Evolutionary conservation across 2,113 vertebrate genomes (phyloP), one percentile per base, ranked within the genome.

Genomic region (Shinisaurus crocodilurus): DNA sequence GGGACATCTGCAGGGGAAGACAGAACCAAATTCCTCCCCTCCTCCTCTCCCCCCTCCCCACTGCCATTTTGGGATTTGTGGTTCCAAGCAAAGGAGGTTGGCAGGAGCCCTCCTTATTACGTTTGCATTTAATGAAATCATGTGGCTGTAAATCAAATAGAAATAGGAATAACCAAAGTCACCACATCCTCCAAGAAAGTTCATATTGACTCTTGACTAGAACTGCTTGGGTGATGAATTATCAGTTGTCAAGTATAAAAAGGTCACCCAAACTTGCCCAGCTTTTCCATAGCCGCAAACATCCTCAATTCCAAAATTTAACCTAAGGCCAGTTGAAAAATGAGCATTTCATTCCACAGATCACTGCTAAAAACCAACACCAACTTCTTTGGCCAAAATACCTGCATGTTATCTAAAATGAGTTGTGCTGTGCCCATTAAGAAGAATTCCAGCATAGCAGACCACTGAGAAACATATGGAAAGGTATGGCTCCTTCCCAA

Each of bases 131-230:
- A 95, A 97, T 97, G 95, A 97, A 96, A 96, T 97, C 96, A 96
- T 95, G 94, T 91, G 94, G 94, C 95, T 96, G 93, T 96, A 97
- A 97, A 96, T 97, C 94, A 96, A 96, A 92, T 88, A 96, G 95
- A 95, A 97, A 93, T 88, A 92, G 94, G 95, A 96, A 92, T 95
- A 94, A 95, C 94, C 90, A 96, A 96, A 95, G 92, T 95, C 88
- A 96, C 94, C 94, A 96, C 94, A 95, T 95, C 96, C 96, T 97
- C 96, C 89, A 93, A 96, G 95, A 92, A 86, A 95, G 82, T 70
- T 86, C 0, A 1, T 81, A 87, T 88, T 95, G 92, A 77, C 72
- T 96, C 89, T 91, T 69, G 85, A 48, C 74, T 92, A 93, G 89
- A 91, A 94, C 93, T 93, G 79, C 94, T 77, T 77, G n/a, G 63